Base-by-base conservation (phyloP, 2,797 vertebrate species). In the Neostethus bicornis region DNA sequence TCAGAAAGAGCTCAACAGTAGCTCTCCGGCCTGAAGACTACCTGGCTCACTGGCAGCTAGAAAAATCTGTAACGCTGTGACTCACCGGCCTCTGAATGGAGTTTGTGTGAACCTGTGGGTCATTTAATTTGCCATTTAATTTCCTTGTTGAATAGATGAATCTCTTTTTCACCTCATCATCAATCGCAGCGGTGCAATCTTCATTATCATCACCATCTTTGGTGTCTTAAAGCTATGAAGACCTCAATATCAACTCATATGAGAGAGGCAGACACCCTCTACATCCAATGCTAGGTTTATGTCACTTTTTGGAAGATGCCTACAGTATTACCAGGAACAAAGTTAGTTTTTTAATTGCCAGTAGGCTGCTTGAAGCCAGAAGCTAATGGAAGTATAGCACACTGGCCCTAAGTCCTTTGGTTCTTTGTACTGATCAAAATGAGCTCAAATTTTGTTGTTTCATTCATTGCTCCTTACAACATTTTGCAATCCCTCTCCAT, bases 1-100 rank as follows among this genome's bases (percentile, higher is more conserved):
- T 35, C 83, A 84, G 75, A 81, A 79, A 80, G 83, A 80, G 79
- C 82, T 87, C 64, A 61, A 63, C 74, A 57, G 21, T 41, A 69
- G 72, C 71, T 67, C 47, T 35, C 7, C 48, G 62, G 82, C 79
- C 55, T 54, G 45, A 54, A 73, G 56, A 61, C 61, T 48, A 75
- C 73, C 77, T 77, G 67, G 77, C 71, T 77, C 60, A 45, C 25
- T 43, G 51, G 39, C 65, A 60, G 60, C 79, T 53, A 42, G 59
- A 62, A 52, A 76, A 63, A 61, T 61, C 61, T 62, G 49, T 66
- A 53, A 54, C n/a, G n/a, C 73, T 70, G 56, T 20, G 62, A 76
- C 75, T 78, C 73, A 12, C 41, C 44, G 60, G 57, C 72, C 55
- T 71, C 60, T 65, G 53, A 73, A 71, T 65, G 51, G 71, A 70